Evolutionary conservation across 2,888 invertebrate species (phyloP).

Genomic region (Agrotis segetum): DNA sequence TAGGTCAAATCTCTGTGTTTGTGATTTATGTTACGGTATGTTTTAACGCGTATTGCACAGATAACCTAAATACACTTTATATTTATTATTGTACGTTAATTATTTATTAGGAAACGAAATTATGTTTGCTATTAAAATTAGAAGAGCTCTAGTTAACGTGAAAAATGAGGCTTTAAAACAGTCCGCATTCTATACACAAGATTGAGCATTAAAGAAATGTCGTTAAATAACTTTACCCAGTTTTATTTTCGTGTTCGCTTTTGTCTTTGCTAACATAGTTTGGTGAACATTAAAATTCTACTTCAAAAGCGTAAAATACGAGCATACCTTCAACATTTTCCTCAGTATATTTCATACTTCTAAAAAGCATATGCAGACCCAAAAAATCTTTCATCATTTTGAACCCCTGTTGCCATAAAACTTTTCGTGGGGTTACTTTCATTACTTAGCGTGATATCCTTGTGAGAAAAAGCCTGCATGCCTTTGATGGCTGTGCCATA

Average conservation of each 20-base stretch:
- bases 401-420: constrained; percentile 23
- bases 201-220: constrained; percentile 5
- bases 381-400: constrained; percentile 33
- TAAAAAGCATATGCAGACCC: constrained; percentile 21
- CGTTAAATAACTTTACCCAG: not conserved
- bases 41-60: not conserved
- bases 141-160: not conserved
- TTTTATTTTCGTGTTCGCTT: constrained; percentile 30
- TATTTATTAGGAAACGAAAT: not conserved
- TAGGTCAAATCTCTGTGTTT: constrained; percentile 36
- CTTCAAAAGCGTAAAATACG: constrained; percentile 15
- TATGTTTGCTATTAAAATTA: constrained; percentile 9
- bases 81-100: no score
- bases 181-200: constrained; percentile 9
- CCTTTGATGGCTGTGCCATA: constrained; percentile 35
- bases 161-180: constrained; percentile 12
- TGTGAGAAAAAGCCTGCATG: constrained; percentile 30
- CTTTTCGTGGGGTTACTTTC: constrained; percentile 14
- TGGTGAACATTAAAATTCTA: constrained; percentile 4
- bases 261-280: not conserved
- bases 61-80: no score
- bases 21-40: constrained; percentile 35
- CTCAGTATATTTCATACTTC: constrained; percentile 10
- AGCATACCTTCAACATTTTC: constrained; percentile 13
- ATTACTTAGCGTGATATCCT: constrained; percentile 23